A percentile compares a stretch with the other conserved stretches of the same genome.
Evolutionary conservation across 30 jellyfish, hydroid and myxozoan genomes (phyloP).

Genomic region (Nemopilema nomurai): DNA sequence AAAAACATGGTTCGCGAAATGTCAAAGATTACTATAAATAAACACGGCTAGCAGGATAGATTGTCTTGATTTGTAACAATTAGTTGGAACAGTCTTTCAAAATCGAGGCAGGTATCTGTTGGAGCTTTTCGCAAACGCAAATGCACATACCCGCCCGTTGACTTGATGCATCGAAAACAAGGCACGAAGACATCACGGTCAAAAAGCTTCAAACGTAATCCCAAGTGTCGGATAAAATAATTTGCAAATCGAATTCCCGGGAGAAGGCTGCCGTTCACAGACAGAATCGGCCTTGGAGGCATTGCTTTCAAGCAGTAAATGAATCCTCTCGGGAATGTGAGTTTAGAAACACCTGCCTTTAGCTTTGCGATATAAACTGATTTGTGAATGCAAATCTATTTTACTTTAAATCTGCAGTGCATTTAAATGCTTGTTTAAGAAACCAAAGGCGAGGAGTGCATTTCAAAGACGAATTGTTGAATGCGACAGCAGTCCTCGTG

Average conservation of each 20-base stretch:
- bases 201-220: too few species aligned
- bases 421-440: background rate
- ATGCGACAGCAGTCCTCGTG: too few species aligned
- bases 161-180: background rate
- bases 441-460: background rate
- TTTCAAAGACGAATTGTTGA: background rate
- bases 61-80: too few species aligned
- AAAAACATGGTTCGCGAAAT: too few species aligned
- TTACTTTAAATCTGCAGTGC: background rate
- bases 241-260: background rate
- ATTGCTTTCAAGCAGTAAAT: too few species aligned
- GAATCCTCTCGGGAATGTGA: too few species aligned
- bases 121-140: too few species aligned
- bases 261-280: background rate
- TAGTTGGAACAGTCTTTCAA: too few species aligned
- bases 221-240: too few species aligned
- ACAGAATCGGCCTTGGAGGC: background rate
- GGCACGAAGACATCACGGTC: background rate
- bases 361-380: background rate
- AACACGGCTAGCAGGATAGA: too few species aligned
- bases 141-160: background rate
- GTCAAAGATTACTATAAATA: too few species aligned
- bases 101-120: too few species aligned
- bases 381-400: background rate
- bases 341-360: background rate